Base-by-base conservation (phyloP, 2,888 invertebrate genomes). In the Strigamia crassipes region DNA sequence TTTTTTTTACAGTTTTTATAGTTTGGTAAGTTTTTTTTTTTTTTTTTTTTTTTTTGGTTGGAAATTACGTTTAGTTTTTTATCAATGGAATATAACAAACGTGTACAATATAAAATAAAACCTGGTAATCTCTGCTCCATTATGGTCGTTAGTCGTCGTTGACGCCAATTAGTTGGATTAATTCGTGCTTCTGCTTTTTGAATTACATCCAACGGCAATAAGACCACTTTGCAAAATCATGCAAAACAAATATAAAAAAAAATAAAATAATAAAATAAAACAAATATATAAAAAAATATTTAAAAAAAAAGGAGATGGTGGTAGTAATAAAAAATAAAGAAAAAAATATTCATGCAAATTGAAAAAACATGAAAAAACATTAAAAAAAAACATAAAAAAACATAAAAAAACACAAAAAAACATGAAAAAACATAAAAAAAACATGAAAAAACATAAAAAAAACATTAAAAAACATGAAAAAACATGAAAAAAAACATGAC, bases 241-340 rank as follows among this genome's bases (percentile, higher is more conserved):
- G 82, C 79, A 79, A 56, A 23, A 46, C 46, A 51, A 79, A 84
- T 83, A 83, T 10, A 83, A 86, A 90, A 27, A 21, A 34, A 80
- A 82, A 73, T 56, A 27, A n/a, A 82, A 80, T n/a, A 85, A 82
- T 90, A 27, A 2, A 38, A 94, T 94, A 87, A 93, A 31, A 81
- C 1, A 61, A 56, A 79, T 15, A 46, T 41, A 18, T 6, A 79
- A 46, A 79, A 79, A 41, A 42, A n/a, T 15, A 79, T n/a, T n/a
- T n/a, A n/a, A n/a, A n/a, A n/a, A n/a, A n/a, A n/a, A n/a, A n/a
- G n/a, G n/a, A n/a, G n/a, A n/a, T n/a, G n/a, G n/a, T n/a, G n/a
- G n/a, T n/a, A 79, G 0, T 21, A 46, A 79, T 18, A 18, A 79
- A 79, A 78, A 34, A 8, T 34, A 77, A 77, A 77, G 3, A 23